Percentiles rank a stretch among this genome's conserved stretches.
These are phyloP conservation scores for Caenorhabditis elegans DNA, from an alignment of 1,140 invertebrate genomes.

Conservation along the genomic window DNA sequence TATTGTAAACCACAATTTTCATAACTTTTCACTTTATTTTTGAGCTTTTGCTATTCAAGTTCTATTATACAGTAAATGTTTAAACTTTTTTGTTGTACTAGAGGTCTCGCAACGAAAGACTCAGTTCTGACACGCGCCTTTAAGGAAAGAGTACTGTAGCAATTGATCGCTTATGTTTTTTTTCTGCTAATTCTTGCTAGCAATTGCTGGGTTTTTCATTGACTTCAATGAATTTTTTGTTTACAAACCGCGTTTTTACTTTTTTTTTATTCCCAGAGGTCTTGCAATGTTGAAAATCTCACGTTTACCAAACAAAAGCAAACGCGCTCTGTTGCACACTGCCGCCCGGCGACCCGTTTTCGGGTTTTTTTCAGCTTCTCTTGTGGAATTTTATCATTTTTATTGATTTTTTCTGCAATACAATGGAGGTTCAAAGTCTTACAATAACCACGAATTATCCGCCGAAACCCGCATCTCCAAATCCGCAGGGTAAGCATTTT, in stretches of 20 bases:
- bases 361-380: background rate
- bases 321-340: background rate
- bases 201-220: no score
- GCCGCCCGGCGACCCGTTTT: background rate
- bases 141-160: no score
- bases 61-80: no score
- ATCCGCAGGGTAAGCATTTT: conserved; percentile 10
- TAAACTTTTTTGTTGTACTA: no score
- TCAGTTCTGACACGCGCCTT: no score
- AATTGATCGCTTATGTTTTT: no score
- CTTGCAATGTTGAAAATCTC: background rate
- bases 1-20: no score
- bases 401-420: background rate
- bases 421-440: background rate
- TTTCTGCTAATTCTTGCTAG: no score
- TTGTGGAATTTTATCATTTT: background rate
- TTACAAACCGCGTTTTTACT: background rate
- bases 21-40: no score
- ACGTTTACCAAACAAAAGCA: background rate
- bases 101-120: no score
- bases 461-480: background rate
- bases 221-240: no score
- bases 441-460: background rate
- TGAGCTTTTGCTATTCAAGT: no score
- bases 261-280: background rate